These are phyloP conservation scores for Theristicus caerulescens DNA, from an alignment of 2,113 vertebrate genomes.

Conservation along the genomic window DNA sequence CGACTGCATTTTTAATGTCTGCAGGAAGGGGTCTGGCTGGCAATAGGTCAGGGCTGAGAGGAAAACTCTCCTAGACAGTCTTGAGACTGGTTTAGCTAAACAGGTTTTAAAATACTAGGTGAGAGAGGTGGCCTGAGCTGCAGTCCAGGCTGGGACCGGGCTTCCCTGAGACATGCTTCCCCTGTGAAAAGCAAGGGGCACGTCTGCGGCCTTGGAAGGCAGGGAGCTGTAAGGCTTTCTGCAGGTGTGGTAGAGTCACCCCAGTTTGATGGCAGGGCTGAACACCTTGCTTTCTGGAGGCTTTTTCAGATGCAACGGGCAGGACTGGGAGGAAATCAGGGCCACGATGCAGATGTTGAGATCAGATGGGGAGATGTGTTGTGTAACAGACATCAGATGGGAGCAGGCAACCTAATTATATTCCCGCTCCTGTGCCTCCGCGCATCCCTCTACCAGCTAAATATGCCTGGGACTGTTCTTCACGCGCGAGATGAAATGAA, in stretches of 20 bases:
- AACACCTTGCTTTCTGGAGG: neutral
- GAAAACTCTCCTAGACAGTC: neutral
- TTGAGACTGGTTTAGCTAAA: neutral
- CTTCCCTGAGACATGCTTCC: neutral
- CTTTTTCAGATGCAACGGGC: neutral
- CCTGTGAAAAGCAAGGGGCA: neutral
- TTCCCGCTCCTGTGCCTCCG: neutral
- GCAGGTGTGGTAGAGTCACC: fast-evolving
- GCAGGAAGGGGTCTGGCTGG: neutral
- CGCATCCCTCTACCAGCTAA: neutral
- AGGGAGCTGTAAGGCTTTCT: neutral
- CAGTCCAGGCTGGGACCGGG: neutral
- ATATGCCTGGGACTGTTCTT: neutral
- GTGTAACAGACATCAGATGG: neutral
- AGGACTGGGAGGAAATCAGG: neutral
- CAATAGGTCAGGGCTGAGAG: neutral
- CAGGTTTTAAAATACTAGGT: neutral
- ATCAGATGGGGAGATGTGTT: fast-evolving
- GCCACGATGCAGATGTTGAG: fast-evolving
- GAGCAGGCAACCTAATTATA: neutral
- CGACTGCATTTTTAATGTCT: neutral
- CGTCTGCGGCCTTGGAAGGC: neutral
- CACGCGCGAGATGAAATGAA: neutral
- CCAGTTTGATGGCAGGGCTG: neutral
- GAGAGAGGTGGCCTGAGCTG: neutral